Evolutionary conservation across 1,140 invertebrate genomes (phyloP).

Genomic region (Augochlora pura): DNA sequence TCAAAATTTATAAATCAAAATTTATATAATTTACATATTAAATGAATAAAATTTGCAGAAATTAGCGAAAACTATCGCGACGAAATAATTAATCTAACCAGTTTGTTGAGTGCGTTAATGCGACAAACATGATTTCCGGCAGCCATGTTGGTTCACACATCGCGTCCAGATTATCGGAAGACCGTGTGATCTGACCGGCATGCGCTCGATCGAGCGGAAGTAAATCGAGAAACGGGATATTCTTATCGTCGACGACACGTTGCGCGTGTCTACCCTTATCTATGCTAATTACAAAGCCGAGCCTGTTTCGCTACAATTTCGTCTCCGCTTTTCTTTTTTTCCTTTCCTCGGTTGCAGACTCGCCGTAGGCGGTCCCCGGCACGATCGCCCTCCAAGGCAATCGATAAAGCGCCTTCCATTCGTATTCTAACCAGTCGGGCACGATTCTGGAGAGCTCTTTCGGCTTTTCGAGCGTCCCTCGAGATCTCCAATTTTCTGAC

Average conservation of each 20-base stretch:
- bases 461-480: no score
- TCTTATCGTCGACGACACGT: slow-evolving; percentile 2
- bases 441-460: neutral
- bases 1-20: no score
- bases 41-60: no score
- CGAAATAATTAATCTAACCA: no score
- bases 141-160: no score
- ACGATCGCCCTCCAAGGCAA: slow-evolving; percentile 27
- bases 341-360: slow-evolving; percentile 26
- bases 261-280: neutral
- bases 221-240: neutral
- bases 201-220: neutral
- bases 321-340: neutral
- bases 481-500: no score
- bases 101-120: no score
- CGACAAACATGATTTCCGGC: no score
- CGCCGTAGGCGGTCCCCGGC: slow-evolving; percentile 25
- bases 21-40: no score
- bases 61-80: no score
- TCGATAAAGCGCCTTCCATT: slow-evolving; percentile 28
- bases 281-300: slow-evolving; percentile 18
- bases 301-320: neutral
- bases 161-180: no score
- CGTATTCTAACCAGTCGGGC: slow-evolving; percentile 39
- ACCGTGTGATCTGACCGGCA: no score